Base-by-base conservation (phyloP, 2,888 invertebrate genomes). In the Stenurella melanura region DNA sequence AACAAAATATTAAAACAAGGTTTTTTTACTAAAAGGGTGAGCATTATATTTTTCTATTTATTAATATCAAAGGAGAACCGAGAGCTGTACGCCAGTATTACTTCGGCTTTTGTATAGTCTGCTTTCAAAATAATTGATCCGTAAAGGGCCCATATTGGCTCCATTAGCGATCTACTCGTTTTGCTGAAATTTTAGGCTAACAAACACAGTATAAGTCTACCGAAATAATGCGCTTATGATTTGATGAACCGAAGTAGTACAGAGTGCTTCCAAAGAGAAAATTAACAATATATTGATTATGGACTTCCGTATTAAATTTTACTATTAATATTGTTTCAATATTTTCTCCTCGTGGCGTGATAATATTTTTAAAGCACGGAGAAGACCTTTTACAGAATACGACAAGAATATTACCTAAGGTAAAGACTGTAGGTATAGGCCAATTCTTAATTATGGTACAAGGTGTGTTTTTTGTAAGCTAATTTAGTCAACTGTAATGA, bases 51-150 rank as follows among this genome's bases (percentile, higher is more conserved):
- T 66, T 66, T 66, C 42, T 57, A 60, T 60, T 60, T 42, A 57
- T 34, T 60, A 60, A 42, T 70, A 70, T 70, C 69, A 69, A 69
- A 70, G 70, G 19, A 34, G 38, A 70, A 50, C 12, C 26, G 38
- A 15, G 38, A 11, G n/a, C n/a, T 17, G 26, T 21, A 15, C 42
- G 19, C 60, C 38, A 10, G 58, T 6, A 60, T 70, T 69, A 38
- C 57, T 34, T 58, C 18, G 50, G 70, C 70, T 70, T 70, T 70
- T 70, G 70, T 70, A 50, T 50, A 60, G 70, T 60, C 70, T 50
- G 70, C 70, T 70, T 70, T 60, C 60, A 57, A 70, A 70, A 61
- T 70, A 70, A 70, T 70, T 70, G 70, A 70, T 70, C 60, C 70
- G 70, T 60, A 57, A 70, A 66, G 60, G 70, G 42, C 30, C 70